Evolutionary conservation across 2,888 invertebrate genomes (phyloP), one percentile per base, ranked within the genome.

Genomic region (Polymixis lichenea): DNA sequence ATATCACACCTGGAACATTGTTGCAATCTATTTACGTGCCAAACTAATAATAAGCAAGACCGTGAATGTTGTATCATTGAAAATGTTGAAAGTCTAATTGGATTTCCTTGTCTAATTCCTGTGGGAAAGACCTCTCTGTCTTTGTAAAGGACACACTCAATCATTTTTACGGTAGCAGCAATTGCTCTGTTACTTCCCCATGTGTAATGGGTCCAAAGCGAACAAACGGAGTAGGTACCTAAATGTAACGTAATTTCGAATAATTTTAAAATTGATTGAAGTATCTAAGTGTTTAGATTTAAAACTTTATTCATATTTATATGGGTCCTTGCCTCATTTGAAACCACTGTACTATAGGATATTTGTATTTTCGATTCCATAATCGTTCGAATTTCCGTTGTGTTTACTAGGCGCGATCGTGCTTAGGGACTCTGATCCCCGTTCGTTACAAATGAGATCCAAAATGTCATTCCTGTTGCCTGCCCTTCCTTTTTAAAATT

Each of bases 1-100:
- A 75, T 58, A 75, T 53, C 61, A 32, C 86, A 82, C 86, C 81
- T 82, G 65, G 53, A 32, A 46, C 32, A 71, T 51, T 85, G 86
- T 67, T 43, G 49, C 43, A 0, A 15, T 32, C 6, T 71, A 85
- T 82, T 75, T 66, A 43, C 3, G 9, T 28, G 7, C 32, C 22
- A 19, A 46, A 28, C 46, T 25, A 46, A 25, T 60, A 74, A 72
- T 80, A 67, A 71, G n/a, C 32, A 13, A 46, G 9, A 15, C 51
- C 61, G 19, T 32, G 43, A 62, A 46, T 69, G 61, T 62, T 51
- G 28, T 83, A 56, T 62, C 79, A 62, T 68, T 78, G 61, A 61
- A 83, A 77, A 38, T 22, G 15, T 78, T 61, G 15, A 46, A 83
- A 66, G 17, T 77, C 3, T 55, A 1, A 17, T 55, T 60, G 11